Evolutionary conservation across 1,140 invertebrate species (phyloP), one percentile per base, ranked within the genome.

Genomic region (Aphelenchoides avenae): DNA sequence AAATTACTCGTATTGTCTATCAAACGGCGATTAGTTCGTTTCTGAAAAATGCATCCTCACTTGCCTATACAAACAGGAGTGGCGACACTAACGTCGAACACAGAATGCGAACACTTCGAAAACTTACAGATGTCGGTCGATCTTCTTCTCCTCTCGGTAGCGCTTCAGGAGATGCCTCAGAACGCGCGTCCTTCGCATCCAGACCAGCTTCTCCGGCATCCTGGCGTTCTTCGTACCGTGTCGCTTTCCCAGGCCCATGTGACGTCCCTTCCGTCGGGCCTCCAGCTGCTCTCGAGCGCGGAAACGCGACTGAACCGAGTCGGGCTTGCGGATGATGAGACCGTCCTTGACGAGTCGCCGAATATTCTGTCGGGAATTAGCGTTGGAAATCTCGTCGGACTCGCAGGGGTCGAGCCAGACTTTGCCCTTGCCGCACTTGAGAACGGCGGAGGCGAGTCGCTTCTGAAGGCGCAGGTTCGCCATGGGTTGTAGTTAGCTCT

Each of bases 351-450:
- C 91, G 73, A 98, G 82, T 80, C 95, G 95, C 66, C 94, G 85
- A 76, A 99, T 93, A 80, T 95, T 97, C 82, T 97, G 92, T n/a
- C 92, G 83, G 52, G 92, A 97, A 79, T 98, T 98, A 64, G 94
- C 95, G 79, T 97, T 97, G 57, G 91, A 88, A 77, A 99, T 98
- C 83, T 98, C 93, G 78, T 90, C 93, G 71, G 90, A 91, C 85
- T 99, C 95, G 84, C 98, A 98, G 43, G 94, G 94, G 84, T 99
- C 95, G 78, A 99, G 84, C 95, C 95, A 99, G 36, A 98, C 91
- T 80, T 97, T 97, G 77, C 95, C 95, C 82, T 89, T 91, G 73
- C 95, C 95, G 81, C 94, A 98, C 86, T 92, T 84, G 84, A 99
- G 87, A 69, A 98, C 93, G 75, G 89, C 89, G 82, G 94, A 87